A percentile compares a stretch with the other conserved stretches of the same genome.
Conservation (phyloP, 2,797 vertebrate genomes). For the Leucoraja ocellata region DNA sequence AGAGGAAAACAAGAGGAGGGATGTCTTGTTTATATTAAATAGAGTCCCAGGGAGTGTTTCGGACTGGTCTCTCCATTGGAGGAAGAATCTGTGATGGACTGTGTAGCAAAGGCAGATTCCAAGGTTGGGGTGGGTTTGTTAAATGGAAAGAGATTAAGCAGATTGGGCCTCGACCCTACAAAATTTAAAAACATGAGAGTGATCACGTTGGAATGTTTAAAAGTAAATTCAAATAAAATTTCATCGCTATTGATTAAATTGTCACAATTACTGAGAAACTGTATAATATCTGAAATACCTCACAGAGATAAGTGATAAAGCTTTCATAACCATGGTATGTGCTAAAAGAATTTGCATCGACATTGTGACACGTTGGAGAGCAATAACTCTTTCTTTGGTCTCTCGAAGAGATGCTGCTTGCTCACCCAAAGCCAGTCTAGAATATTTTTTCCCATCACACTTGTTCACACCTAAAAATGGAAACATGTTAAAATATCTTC, state of each 20-base stretch:
- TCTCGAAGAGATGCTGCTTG: constrained; percentile 65
- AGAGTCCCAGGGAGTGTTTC: no score
- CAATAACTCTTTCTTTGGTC: constrained; percentile 63
- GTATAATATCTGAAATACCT: constrained; percentile 49
- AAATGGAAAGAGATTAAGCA: no score
- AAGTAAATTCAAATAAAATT: background rate
- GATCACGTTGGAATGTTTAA: no score
- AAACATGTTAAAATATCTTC: background rate
- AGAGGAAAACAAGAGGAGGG: no score
- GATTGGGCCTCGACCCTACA: no score
- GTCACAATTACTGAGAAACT: background rate
- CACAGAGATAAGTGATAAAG: constrained; percentile 64
- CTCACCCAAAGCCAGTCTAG: constrained; percentile 61
- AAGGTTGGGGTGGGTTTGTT: no score
- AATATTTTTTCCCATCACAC: constrained; percentile 56
- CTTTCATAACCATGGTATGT: constrained; percentile 70
- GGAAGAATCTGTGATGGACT: no score
- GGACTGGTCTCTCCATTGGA: no score
- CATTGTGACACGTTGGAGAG: constrained; percentile 62
- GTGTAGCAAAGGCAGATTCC: no score
- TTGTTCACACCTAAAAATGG: constrained; percentile 49
- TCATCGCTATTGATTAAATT: background rate
- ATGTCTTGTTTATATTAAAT: no score
- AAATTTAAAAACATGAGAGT: no score
- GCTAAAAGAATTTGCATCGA: constrained; percentile 69